Base-by-base conservation (phyloP, 1,140 invertebrate species). In the Aplysia californica region DNA sequence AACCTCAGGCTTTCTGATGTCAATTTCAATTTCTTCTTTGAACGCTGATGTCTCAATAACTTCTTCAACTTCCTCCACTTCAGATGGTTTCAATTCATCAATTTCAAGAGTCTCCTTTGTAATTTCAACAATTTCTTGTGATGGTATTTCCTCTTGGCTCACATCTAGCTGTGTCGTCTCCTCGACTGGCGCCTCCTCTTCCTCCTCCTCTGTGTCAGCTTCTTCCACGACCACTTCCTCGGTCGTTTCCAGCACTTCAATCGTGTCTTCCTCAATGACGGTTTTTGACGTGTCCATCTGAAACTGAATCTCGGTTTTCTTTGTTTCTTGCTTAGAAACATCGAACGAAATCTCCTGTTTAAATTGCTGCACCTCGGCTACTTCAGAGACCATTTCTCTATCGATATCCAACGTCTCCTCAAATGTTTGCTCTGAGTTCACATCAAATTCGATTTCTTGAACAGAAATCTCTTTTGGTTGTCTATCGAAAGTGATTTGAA, bases 401-500 rank as follows among this genome's bases (percentile, higher is more conserved):
- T 79, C 75, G 23, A 56, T 50, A 61, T 77, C 66, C 29, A 65
- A n/a, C 33, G 76, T 44, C 23, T 81, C 69, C 29, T 56, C 61
- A 21, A 33, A 20, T 0, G 65, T 41, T 23, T 66, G 20, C 55
- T 67, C 69, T 31, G 76, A 44, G 23, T n/a, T 33, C 6, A 56
- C 55, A 31, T 78, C 70, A 50, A 69, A 39, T 18, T 36, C 61
- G 39, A n/a, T 36, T 39, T 76, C 38, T 56, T 31, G 18, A 36
- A 68, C 65, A 35, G 23, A 20, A 72, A 55, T 76, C 38, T 69
- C 83, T 50, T 76, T 71, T 73, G 68, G 74, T 56, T 29, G 68
- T 59, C 59, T 73, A 64, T 94, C 95, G 86, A 92, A 91, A 56
- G 93, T 92, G 26, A 94, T 94, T 95, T 95, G 96, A 61, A 93